phyloP scores from a whole-genome alignment of 2,888 invertebrate species.

The Drosophila sordidula region DNA sequence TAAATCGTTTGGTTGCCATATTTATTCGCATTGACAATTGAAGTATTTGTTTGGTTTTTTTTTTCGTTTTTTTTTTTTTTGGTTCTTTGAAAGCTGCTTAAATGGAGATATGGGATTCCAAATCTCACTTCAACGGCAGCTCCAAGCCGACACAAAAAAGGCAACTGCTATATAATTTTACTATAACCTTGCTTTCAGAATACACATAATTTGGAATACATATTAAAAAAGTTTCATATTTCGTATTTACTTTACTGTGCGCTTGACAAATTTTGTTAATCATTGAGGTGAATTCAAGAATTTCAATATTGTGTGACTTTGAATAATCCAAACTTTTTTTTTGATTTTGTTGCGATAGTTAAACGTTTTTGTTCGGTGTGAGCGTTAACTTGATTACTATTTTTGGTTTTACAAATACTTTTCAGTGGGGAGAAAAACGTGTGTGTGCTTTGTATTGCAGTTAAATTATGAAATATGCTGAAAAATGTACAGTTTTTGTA shows the following conservation, averaged over 20 bases:
- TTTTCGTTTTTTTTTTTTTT: conserved; percentile 38
- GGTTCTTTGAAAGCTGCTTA: conserved; percentile 38
- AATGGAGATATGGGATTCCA: conserved; percentile 19
- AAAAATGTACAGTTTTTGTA: conserved; percentile 70
- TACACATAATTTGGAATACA: conserved; percentile 52
- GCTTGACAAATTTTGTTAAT: conserved; percentile 60
- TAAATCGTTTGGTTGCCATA: conserved; percentile 25
- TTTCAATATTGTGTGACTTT: conserved; percentile 51
- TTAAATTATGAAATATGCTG: conserved; percentile 56
- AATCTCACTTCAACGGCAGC: conserved; percentile 13
- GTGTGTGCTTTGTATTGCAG: conserved; percentile 30
- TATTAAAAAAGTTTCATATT: conserved; percentile 34
- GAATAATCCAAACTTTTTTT: conserved; percentile 30
- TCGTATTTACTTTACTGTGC: conserved; percentile 52
- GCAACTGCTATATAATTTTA: conserved; percentile 43
- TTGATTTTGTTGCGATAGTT: conserved; percentile 59
- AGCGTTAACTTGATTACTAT: conserved; percentile 31
- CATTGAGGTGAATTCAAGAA: conserved; percentile 34
- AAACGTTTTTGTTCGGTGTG: conserved; percentile 62
- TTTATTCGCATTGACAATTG: conserved; percentile 22
- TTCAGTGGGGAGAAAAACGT: conserved; percentile 44
- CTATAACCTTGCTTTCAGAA: conserved; percentile 55
- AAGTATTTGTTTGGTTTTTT: conserved; percentile 55
- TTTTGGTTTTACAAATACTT: conserved; percentile 75
- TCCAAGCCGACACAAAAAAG: conserved; percentile 34